Conservation (phyloP, 2,797 vertebrate species). For the Enteromius afrohamiltoni region DNA sequence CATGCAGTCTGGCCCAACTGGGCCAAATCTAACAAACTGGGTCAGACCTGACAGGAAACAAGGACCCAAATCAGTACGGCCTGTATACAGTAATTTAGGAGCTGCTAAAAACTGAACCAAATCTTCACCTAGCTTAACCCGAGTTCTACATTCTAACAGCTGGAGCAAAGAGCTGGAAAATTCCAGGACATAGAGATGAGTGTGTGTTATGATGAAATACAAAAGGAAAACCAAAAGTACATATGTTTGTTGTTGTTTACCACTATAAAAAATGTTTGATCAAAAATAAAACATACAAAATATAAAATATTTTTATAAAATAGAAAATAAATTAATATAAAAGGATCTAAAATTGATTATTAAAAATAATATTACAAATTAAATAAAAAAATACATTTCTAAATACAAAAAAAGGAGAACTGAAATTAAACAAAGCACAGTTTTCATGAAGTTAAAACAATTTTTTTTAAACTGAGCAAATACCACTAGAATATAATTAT, state of each 20-base stretch:
- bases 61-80: slow-evolving; percentile 13
- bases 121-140: slow-evolving; percentile 11
- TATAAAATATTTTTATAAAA: not conserved
- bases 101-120: slow-evolving; percentile 32
- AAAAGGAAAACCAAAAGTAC: not conserved
- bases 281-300: not conserved
- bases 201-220: not conserved
- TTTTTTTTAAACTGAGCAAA: not conserved
- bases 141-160: not conserved
- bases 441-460: not conserved
- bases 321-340: not conserved
- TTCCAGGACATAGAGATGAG: not conserved
- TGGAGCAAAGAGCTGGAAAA: not conserved
- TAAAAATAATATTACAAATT: not conserved
- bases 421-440: not conserved
- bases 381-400: not conserved
- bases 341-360: not conserved
- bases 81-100: slow-evolving; percentile 28
- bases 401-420: not conserved
- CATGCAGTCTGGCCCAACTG: slow-evolving; percentile 37
- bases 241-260: not conserved
- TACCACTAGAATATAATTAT: not conserved
- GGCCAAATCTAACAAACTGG: slow-evolving; percentile 52
- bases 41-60: slow-evolving; percentile 44
- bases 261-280: not conserved